A percentile compares a stretch with the other conserved stretches of the same genome.
Conservation (phyloP, 2,113 vertebrate species). For the Triplophysa rosa region DNA sequence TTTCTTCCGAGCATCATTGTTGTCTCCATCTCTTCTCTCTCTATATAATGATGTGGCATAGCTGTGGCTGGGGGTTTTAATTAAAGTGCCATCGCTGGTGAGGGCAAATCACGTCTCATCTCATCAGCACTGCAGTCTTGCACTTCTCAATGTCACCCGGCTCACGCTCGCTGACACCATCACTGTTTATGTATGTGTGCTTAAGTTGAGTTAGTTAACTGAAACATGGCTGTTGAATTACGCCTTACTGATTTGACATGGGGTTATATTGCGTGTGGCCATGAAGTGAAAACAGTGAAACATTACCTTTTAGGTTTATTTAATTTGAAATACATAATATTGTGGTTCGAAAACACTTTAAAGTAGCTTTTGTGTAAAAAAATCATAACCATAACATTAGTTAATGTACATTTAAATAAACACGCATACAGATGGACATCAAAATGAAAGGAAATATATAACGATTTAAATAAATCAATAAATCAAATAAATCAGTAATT, state of each 20-base stretch:
- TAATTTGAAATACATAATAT: no score
- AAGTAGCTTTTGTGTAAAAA: background rate
- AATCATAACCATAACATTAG: background rate
- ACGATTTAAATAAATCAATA: no score
- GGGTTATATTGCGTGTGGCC: background rate
- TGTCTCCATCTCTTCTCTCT: constrained; percentile 35
- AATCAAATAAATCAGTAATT: no score
- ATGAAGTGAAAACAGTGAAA: no score
- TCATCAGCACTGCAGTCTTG: constrained; percentile 56
- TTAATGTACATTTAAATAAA: background rate
- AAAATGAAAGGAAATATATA: background rate
- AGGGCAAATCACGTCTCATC: constrained; percentile 62
- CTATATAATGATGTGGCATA: constrained; percentile 51
- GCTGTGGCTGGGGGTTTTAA: constrained; percentile 62
- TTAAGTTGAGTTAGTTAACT: background rate
- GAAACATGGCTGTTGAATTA: background rate
- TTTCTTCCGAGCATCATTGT: constrained; percentile 23
- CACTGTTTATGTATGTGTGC: constrained; percentile 23
- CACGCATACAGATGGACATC: background rate
- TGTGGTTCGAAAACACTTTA: no score
- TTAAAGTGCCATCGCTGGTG: constrained; percentile 60
- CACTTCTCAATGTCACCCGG: constrained; percentile 56
- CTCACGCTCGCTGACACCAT: background rate
- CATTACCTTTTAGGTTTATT: no score
- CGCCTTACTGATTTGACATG: background rate